A percentile compares a stretch with the other conserved stretches of the same genome.
phyloP scores from a whole-genome alignment of 1,140 invertebrate species.

The Coenobita brevimanus region DNA sequence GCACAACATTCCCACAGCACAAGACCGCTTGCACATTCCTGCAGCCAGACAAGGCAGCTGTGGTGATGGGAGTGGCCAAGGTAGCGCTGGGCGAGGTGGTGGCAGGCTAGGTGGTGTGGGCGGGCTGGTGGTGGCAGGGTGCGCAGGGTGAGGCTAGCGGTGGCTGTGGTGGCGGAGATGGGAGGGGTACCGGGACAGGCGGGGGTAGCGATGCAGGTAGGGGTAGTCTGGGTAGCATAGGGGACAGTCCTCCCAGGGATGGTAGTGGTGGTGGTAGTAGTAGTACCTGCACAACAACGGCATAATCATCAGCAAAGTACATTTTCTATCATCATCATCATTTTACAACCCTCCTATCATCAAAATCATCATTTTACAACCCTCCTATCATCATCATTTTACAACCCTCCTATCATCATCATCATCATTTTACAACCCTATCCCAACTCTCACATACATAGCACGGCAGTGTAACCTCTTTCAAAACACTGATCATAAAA shows the following conservation, averaged over 20 bases:
- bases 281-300: no score
- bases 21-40: background rate
- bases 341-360: background rate
- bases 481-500: no score
- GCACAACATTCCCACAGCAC: no score
- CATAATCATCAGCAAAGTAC: no score
- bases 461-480: no score
- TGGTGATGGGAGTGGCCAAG: background rate
- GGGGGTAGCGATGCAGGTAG: constrained; percentile 26
- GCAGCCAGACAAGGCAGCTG: constrained; percentile 1
- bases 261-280: constrained; percentile 48
- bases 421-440: no score
- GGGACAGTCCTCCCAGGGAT: constrained; percentile 58
- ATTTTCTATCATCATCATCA: no score
- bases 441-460: no score
- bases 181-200: constrained; percentile 44
- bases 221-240: constrained; percentile 41
- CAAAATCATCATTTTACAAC: background rate
- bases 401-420: background rate
- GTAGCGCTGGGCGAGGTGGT: background rate
- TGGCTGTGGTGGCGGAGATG: constrained; percentile 18
- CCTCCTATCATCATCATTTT: background rate
- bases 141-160: constrained; percentile 21
- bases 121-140: background rate
- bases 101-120: background rate